phyloP scores from a whole-genome alignment of 2,888 invertebrate genomes.

The Drosophila siamana region DNA sequence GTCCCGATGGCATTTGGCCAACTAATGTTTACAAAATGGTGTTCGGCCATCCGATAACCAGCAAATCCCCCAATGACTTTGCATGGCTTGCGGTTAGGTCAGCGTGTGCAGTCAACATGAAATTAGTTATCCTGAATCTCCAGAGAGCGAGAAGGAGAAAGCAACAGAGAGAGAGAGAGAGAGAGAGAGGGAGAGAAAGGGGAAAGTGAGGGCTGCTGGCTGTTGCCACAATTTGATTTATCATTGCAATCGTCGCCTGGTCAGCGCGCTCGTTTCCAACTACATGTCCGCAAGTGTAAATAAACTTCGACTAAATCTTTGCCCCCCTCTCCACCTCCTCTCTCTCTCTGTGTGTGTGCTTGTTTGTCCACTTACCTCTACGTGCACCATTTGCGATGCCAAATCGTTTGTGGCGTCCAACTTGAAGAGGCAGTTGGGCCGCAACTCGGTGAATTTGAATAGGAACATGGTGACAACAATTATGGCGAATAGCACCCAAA shows the following conservation, averaged over 20 bases:
- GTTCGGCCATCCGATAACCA: slow-evolving; percentile 75
- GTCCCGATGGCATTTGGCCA: slow-evolving; percentile 42
- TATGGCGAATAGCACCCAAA: slow-evolving; percentile 84
- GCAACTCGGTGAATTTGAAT: slow-evolving; percentile 85
- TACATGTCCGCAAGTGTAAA: slow-evolving; percentile 46
- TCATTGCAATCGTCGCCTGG: slow-evolving; percentile 49
- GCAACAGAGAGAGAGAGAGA: not conserved
- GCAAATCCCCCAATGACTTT: slow-evolving; percentile 72
- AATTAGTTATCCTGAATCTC: slow-evolving; percentile 68
- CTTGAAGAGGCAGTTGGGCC: slow-evolving; percentile 85
- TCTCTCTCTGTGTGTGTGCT: not conserved
- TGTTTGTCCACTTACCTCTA: slow-evolving; percentile 81
- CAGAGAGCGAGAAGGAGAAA: slow-evolving; percentile 9
- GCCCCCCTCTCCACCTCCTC: too few species aligned
- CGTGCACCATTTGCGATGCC: slow-evolving; percentile 81
- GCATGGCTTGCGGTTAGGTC: slow-evolving; percentile 59
- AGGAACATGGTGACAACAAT: slow-evolving; percentile 85
- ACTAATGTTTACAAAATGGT: slow-evolving; percentile 74
- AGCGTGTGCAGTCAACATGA: slow-evolving; percentile 73
- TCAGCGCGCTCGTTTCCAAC: slow-evolving; percentile 29
- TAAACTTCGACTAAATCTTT: slow-evolving; percentile 27
- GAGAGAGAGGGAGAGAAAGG: not conserved
- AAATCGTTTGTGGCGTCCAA: slow-evolving; percentile 78
- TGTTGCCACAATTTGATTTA: slow-evolving; percentile 64
- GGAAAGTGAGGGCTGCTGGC: slow-evolving; percentile 1